A percentile compares a stretch with the other conserved stretches of the same genome.
phyloP scores from a whole-genome alignment of 2,888 invertebrate species.

The Melangyna quadrimaculata region DNA sequence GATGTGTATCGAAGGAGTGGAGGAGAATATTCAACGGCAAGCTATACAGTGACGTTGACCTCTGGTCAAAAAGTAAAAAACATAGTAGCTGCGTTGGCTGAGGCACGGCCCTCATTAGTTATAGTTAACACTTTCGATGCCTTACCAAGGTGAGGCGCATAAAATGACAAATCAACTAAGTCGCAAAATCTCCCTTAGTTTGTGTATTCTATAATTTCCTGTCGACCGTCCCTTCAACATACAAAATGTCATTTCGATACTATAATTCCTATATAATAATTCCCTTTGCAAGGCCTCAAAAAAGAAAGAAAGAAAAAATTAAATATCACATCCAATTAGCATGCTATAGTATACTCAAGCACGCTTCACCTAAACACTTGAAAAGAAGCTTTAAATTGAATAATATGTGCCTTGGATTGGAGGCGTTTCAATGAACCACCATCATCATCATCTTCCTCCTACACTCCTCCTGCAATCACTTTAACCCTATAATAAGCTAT shows the following conservation, averaged over 20 bases:
- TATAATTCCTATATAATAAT: conserved; percentile 16
- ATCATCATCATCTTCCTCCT: background rate
- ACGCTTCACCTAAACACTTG: conserved; percentile 26
- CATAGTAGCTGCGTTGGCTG: too few species aligned
- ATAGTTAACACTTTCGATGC: background rate
- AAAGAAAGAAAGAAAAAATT: background rate
- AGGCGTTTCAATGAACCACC: background rate
- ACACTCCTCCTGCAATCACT: background rate
- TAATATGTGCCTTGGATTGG: conserved; percentile 43
- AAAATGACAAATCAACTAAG: background rate
- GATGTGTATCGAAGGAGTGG: too few species aligned
- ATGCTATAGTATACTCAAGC: background rate
- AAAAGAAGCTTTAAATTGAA: conserved; percentile 32
- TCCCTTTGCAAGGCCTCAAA: background rate
- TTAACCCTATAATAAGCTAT: background rate
- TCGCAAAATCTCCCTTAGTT: background rate
- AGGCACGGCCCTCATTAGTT: background rate
- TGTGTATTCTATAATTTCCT: background rate
- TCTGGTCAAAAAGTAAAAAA: too few species aligned
- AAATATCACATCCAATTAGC: conserved; percentile 11
- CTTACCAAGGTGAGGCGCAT: background rate
- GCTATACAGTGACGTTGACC: too few species aligned
- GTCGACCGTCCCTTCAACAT: background rate
- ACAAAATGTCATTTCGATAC: conserved; percentile 1
- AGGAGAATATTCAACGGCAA: too few species aligned